Conservation (phyloP, 2,888 invertebrate genomes). For the Brachypalpus laphriformis region DNA sequence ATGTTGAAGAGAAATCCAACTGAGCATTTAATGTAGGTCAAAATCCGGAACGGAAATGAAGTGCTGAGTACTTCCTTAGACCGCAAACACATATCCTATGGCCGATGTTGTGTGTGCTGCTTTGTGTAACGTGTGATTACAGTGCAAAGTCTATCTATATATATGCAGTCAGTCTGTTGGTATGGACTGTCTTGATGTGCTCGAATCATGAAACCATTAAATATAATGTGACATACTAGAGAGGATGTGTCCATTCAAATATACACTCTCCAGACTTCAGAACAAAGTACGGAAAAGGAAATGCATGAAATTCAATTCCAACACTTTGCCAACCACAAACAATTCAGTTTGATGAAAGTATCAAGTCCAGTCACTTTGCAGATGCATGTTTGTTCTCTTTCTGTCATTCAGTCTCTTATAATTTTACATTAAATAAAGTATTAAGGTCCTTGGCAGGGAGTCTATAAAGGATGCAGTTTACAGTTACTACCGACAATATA, state of each 20-base stretch:
- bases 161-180: neutral
- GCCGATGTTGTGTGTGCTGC: conserved; percentile 32
- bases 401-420: conserved; percentile 19
- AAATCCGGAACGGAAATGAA: conserved; percentile 74
- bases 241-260: conserved; percentile 51
- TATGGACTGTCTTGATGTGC: conserved; percentile 32
- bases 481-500: conserved; percentile 18
- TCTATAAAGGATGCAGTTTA: conserved; percentile 39
- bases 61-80: conserved; percentile 74
- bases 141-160: neutral
- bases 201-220: conserved; percentile 68
- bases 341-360: conserved; percentile 69
- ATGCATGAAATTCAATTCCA: conserved; percentile 73
- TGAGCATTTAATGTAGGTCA: conserved; percentile 73
- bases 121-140: conserved; percentile 54
- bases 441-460: conserved; percentile 11
- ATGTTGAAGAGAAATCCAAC: conserved; percentile 52
- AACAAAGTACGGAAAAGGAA: conserved; percentile 62
- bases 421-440: conserved; percentile 48
- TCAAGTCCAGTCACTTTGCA: conserved; percentile 55
- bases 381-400: conserved; percentile 3
- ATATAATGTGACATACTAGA: conserved; percentile 64
- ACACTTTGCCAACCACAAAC: conserved; percentile 66
- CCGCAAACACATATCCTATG: conserved; percentile 69
- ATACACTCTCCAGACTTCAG: conserved; percentile 19